These are phyloP conservation scores for Brachymystax lenok DNA, from an alignment of 2,797 vertebrate genomes.

Conservation along the genomic window DNA sequence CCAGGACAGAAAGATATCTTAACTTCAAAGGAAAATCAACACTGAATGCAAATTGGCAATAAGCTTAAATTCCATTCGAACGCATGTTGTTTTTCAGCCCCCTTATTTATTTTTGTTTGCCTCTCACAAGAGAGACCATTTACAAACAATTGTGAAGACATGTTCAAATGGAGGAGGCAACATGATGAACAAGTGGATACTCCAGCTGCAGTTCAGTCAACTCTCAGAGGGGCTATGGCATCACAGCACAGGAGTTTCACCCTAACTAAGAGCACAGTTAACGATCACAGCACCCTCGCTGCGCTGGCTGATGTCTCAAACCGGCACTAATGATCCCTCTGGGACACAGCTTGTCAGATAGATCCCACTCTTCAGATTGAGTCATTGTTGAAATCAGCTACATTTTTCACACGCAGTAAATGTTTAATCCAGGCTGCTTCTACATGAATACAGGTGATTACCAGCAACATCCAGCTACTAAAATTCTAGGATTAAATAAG, in stretches of 20 bases:
- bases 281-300: neutral
- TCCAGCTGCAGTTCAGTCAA: neutral
- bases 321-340: neutral
- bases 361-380: neutral
- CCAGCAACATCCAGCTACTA: neutral
- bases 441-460: neutral
- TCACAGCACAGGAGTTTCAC: neutral
- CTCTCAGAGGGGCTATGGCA: neutral
- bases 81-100: neutral
- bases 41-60: neutral
- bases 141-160: neutral
- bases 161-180: neutral
- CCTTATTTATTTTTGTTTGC: neutral
- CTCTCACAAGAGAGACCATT: neutral
- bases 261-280: neutral
- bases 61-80: neutral
- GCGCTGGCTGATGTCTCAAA: conserved; percentile 1
- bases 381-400: neutral
- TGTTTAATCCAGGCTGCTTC: neutral
- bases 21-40: neutral
- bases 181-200: neutral
- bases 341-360: neutral
- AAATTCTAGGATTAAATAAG: no score
- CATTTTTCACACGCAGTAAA: neutral
- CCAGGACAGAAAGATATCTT: neutral